Percentiles rank a stretch among this genome's conserved stretches.
Conservation (phyloP, 2,797 vertebrate species). For the Hipposideros larvatus region DNA sequence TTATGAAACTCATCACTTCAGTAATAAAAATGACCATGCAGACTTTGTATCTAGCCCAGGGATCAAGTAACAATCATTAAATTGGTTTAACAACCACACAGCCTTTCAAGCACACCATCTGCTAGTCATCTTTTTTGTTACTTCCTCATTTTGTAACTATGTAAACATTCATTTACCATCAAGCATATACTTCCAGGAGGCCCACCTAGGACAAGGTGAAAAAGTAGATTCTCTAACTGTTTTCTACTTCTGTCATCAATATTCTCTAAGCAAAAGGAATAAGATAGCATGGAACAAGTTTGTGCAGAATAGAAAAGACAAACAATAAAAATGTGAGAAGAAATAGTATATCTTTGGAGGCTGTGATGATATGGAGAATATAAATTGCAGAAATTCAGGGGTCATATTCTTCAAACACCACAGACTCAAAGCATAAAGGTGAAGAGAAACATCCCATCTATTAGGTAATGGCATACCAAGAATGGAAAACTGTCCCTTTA, state of each 20-base stretch:
- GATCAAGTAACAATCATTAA: not conserved
- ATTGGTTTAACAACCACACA: not conserved
- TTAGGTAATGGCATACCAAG: not conserved
- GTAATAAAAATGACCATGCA: slow-evolving; percentile 26
- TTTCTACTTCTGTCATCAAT: not conserved
- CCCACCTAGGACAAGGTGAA: not conserved
- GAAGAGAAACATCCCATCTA: not conserved
- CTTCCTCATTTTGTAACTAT: not conserved
- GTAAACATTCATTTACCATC: not conserved
- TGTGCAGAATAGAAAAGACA: not conserved
- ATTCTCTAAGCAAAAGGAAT: not conserved
- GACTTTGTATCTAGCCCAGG: not conserved
- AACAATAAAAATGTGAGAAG: not conserved
- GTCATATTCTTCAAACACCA: not conserved
- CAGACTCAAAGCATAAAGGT: not conserved
- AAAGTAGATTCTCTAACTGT: not conserved
- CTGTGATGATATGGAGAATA: not conserved
- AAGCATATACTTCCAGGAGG: not conserved
- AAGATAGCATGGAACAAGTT: not conserved
- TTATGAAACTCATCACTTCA: not conserved
- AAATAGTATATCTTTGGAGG: not conserved
- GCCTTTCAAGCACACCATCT: not conserved
- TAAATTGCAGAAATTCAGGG: not conserved
- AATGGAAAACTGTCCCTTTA: not conserved
- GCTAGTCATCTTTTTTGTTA: not conserved